Percentiles rank a stretch among this genome's conserved stretches.
phyloP scores from a whole-genome alignment of 2,888 invertebrate species.

The Leptinotarsa tumamoca region DNA sequence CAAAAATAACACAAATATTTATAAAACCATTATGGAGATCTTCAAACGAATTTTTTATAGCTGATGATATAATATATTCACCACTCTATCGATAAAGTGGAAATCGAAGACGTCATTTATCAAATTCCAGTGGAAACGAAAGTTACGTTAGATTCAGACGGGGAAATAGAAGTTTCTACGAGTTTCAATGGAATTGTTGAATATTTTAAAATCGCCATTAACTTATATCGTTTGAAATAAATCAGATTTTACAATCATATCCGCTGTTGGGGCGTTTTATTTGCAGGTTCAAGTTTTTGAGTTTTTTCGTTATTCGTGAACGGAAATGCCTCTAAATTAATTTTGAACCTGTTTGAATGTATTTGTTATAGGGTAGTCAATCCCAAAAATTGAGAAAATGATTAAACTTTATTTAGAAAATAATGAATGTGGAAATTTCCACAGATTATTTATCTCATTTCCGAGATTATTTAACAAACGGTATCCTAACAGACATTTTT shows the following conservation, averaged over 20 bases:
- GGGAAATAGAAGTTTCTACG: neutral
- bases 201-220: neutral
- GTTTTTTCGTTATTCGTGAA: no score
- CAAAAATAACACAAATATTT: neutral
- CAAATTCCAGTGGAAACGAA: conserved; percentile 3
- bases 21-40: neutral
- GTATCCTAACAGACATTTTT: no score
- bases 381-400: no score
- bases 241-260: neutral
- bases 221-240: neutral
- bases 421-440: no score
- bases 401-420: no score
- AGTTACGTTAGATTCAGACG: neutral
- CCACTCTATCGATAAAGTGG: neutral
- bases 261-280: neutral
- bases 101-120: neutral
- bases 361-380: no score
- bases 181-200: neutral
- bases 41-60: neutral
- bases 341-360: no score
- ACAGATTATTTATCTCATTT: no score
- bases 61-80: neutral
- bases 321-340: no score
- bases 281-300: no score
- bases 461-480: no score